Conservation (phyloP, 2,888 invertebrate species). For the Seladonia tumulorum region DNA sequence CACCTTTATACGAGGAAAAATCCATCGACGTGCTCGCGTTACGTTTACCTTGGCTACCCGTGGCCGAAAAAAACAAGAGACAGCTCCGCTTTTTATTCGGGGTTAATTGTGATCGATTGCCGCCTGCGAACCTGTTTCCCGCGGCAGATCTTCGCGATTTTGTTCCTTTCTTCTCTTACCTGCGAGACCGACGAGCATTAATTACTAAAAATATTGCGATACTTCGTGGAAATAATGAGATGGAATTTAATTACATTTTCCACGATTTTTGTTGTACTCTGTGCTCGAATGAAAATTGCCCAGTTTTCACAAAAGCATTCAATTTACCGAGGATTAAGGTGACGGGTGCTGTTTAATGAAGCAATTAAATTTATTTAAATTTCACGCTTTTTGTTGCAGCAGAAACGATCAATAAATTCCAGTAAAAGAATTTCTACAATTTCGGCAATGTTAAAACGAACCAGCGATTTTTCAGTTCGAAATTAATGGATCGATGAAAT, state of each 20-base stretch:
- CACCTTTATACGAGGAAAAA: neutral
- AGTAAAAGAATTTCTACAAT: neutral
- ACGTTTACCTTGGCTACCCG: constrained; percentile 12
- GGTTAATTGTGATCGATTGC: constrained; percentile 31
- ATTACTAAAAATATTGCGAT: neutral
- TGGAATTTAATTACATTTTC: too few relatives aligned
- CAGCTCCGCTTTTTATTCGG: neutral
- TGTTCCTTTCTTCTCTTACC: neutral
- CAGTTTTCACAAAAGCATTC: too few relatives aligned
- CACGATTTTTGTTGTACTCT: neutral
- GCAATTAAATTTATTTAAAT: neutral
- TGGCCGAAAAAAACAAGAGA: neutral
- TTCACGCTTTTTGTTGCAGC: neutral
- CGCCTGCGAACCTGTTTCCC: neutral
- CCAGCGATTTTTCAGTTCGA: neutral
- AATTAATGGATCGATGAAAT: neutral
- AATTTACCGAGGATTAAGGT: too few relatives aligned
- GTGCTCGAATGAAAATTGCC: too few relatives aligned
- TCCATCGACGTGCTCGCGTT: constrained; percentile 10
- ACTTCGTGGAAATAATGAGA: too few relatives aligned
- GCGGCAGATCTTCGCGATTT: neutral
- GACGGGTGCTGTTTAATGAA: too few relatives aligned
- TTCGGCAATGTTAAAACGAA: too few relatives aligned
- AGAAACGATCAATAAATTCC: too few relatives aligned
- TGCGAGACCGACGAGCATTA: neutral